Evolutionary conservation across 2,888 invertebrate genomes (phyloP).

Genomic region (Aleiodes testaceus): DNA sequence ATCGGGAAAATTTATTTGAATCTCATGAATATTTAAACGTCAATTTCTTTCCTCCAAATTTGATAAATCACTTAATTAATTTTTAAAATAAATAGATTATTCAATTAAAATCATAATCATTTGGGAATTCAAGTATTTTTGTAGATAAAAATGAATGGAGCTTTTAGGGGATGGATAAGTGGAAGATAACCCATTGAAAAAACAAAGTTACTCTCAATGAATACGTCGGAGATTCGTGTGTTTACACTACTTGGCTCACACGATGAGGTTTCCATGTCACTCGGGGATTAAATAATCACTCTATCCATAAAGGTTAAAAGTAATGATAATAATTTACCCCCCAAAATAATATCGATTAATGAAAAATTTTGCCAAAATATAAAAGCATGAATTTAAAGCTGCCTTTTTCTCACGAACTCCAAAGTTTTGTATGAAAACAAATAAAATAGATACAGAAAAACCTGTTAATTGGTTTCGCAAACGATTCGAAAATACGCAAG

Average conservation of each 20-base stretch:
- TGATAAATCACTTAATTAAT: constrained; percentile 11
- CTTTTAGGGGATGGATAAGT: not conserved
- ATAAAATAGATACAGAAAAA: constrained; percentile 23
- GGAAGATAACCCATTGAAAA: constrained; percentile 26
- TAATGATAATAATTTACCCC: not conserved
- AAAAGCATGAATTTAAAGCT: not conserved
- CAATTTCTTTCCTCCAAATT: not conserved
- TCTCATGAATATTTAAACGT: constrained; percentile 7
- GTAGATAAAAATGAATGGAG: not conserved
- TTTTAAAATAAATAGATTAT: no score
- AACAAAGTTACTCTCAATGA: constrained; percentile 2
- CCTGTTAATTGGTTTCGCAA: constrained; percentile 28
- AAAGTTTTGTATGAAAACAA: constrained; percentile 37
- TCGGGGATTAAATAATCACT: constrained; percentile 56
- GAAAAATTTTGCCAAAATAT: constrained; percentile 45
- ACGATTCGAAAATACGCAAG: constrained; percentile 38
- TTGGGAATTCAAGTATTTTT: not conserved
- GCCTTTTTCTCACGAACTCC: not conserved
- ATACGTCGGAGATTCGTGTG: not conserved
- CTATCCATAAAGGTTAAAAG: not conserved
- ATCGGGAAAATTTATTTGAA: constrained; percentile 57
- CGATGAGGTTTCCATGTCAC: constrained; percentile 67
- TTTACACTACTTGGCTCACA: constrained; percentile 54
- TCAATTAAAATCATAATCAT: no score
- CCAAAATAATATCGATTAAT: no score